Base-by-base conservation (phyloP, 1,140 invertebrate genomes). In the Ips nitidus region DNA sequence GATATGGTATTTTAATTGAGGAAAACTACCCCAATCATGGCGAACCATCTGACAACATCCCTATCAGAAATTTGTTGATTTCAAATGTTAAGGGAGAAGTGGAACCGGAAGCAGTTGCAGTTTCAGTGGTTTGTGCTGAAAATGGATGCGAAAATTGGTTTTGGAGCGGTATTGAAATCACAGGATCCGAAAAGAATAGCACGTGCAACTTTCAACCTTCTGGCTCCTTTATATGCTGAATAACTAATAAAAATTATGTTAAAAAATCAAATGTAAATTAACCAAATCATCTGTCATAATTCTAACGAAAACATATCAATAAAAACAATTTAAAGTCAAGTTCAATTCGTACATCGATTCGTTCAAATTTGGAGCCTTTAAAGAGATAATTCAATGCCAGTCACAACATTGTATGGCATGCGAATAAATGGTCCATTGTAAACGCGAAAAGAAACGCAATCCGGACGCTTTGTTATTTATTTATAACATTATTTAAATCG, bases 291-390 rank as follows among this genome's bases (percentile, higher is more conserved):
- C 64, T 61, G 63, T 41, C 22, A n/a, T 47, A 59, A 64, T 39
- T 59, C 60, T 61, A 52, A 37, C 41, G 38, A 71, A 71, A 52
- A 55, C 69, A 7, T 40, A 66, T n/a, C 56, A 57, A 22, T 60
- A 66, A n/a, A 66, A 6, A 22, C 40, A 52, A 52, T 52, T n/a
- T 43, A 60, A 64, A 39, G 61, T 64, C 45, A 52, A 66, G 55
- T 42, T 66, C 63, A 66, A 66, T 66, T 42, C 38, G 41, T 37
- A 5, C 39, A 22, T 22, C 6, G 4, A 57, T 66, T 66, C 50
- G 22, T 66, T 52, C 47, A 66, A 66, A 66, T 67, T 67, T 67
- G 65, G 55, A 4, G 52, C 41, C 7, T 4, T 41, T 58, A 36
- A 56, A n/a, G 4, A 56, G 37, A 36, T 41, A n/a, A 50, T 22